These are phyloP conservation scores for Liasis olivaceus DNA, from an alignment of 2,797 vertebrate species.

Conservation along the genomic window DNA sequence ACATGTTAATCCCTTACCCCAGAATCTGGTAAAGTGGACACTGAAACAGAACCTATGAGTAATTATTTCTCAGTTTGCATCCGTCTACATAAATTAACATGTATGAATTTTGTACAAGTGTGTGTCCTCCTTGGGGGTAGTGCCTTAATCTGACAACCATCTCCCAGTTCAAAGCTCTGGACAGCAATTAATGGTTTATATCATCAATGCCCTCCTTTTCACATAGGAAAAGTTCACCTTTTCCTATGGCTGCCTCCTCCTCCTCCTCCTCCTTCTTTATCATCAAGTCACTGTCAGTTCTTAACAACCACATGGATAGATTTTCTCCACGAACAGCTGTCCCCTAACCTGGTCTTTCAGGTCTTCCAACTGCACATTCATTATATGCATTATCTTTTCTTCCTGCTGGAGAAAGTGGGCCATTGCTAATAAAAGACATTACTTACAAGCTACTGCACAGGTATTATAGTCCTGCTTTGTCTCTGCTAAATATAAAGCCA, in stretches of 20 bases:
- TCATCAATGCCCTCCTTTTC: background rate
- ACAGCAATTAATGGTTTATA: background rate
- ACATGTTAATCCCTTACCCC: no score
- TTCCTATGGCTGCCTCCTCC: background rate
- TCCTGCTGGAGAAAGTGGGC: background rate
- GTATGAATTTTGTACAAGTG: background rate
- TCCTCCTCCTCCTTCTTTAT: background rate
- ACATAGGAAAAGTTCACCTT: no score
- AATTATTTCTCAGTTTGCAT: no score
- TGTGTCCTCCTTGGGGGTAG: background rate
- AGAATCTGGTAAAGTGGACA: no score
- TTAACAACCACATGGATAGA: no score
- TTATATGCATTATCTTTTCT: background rate
- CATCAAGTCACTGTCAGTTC: no score
- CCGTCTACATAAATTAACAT: no score
- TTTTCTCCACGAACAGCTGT: no score
- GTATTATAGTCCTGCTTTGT: background rate
- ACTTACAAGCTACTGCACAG: background rate
- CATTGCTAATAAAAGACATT: background rate
- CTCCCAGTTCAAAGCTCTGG: background rate
- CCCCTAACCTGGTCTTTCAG: background rate
- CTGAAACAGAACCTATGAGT: no score
- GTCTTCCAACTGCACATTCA: background rate
- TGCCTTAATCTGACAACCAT: background rate
- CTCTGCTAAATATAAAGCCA: background rate